Base-by-base conservation (phyloP, 2,888 invertebrate genomes). In the Philhelius pedissequus region DNA sequence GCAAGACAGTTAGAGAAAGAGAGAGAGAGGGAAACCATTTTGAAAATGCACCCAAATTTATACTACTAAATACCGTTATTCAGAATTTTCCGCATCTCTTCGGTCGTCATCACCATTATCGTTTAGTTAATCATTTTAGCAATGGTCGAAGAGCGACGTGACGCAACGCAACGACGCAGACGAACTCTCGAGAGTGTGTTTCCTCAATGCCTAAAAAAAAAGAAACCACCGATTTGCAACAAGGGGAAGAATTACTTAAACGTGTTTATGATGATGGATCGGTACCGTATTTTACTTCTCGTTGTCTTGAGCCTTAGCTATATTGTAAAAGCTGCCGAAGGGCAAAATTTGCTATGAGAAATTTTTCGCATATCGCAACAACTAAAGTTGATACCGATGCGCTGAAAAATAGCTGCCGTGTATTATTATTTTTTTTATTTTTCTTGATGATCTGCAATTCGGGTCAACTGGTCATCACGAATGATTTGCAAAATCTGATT, bases 401-500 rank as follows among this genome's bases (percentile, higher is more conserved):
- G 15, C 15, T 15, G 27, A 13, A 25, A 25, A 30, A 35, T 9
- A 25, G 62, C 60, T 74, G 62, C 54, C 48, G 68, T 66, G 60
- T 32, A 45, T 7, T 56, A 18, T 40, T 40, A 27, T 27, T 27
- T 43, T 18, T 25, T 43, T 43, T 43, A 0, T 43, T 43, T 13
- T 68, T 30, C n/a, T 45, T 45, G 18, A 52, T 48, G 18, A 64
- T 58, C 40, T 60, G 82, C 73, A 73, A 82, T 77, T 82, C 82
- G 82, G 82, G 82, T 82, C 82, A 82, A 82, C 73, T 82, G 82
- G 82, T 82, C 82, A 82, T 73, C 82, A 82, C 82, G 82, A 82
- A 68, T 82, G 77, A 77, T 82, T 82, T 82, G 82, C 77, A 40
- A 78, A 73, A 82, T 82, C 77, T 82, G 82, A 82, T 82, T 62